Percentiles rank a stretch among this genome's conserved stretches.
phyloP scores from a whole-genome alignment of 2,888 invertebrate species.

The Lasioglossum oenotherae region DNA sequence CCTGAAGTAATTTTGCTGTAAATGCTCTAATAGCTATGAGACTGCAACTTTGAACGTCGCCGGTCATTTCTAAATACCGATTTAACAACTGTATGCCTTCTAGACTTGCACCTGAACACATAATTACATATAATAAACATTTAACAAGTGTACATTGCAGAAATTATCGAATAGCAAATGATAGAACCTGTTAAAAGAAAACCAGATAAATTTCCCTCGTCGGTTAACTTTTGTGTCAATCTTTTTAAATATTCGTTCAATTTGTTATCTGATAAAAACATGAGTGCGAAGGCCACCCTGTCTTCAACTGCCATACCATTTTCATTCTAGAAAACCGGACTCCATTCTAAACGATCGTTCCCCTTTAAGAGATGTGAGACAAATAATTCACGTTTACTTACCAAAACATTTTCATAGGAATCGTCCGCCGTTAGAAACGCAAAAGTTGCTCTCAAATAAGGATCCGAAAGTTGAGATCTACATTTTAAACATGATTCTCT shows the following conservation, averaged over 20 bases:
- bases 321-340: constrained; percentile 88
- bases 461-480: constrained; percentile 92
- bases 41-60: constrained; percentile 96
- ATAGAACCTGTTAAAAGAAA: constrained; percentile 91
- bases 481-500: constrained; percentile 90
- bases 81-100: constrained; percentile 93
- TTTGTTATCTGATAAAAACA: constrained; percentile 92
- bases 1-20: constrained; percentile 88
- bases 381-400: constrained; percentile 82
- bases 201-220: constrained; percentile 93
- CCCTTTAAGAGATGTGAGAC: neutral
- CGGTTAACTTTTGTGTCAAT: constrained; percentile 89
- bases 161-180: neutral
- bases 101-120: constrained; percentile 87
- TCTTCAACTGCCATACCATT: constrained; percentile 94
- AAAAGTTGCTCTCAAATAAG: constrained; percentile 96
- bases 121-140: neutral
- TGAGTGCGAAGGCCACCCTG: constrained; percentile 95
- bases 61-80: constrained; percentile 93
- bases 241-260: constrained; percentile 91
- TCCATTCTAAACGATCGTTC: neutral
- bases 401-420: constrained; percentile 91
- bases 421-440: constrained; percentile 94
- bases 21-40: constrained; percentile 92
- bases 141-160: neutral